A percentile compares a stretch with the other conserved stretches of the same genome.
These are phyloP conservation scores for Xenus cinereus DNA, from an alignment of 2,113 vertebrate genomes.

Conservation along the genomic window DNA sequence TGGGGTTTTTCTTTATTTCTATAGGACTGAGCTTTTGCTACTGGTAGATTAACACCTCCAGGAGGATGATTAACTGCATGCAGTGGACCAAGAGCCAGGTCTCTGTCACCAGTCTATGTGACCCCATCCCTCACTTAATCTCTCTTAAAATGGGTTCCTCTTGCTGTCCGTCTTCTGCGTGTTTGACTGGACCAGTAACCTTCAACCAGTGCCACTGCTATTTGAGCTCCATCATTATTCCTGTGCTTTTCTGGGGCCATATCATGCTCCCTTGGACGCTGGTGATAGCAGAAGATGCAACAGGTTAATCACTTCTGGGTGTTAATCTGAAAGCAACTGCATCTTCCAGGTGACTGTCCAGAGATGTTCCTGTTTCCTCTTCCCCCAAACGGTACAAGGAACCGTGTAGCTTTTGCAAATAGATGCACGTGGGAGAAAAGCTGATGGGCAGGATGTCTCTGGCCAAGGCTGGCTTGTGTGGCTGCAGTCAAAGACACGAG, in stretches of 20 bases:
- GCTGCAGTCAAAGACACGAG: accelerated
- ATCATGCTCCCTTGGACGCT: neutral
- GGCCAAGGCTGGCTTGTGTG: neutral
- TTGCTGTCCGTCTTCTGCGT: neutral
- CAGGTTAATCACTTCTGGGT: neutral
- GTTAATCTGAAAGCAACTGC: neutral
- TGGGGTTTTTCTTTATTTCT: neutral
- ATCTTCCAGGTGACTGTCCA: neutral
- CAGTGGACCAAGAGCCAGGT: neutral
- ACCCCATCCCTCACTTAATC: neutral
- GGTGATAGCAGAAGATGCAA: neutral
- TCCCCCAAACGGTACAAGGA: neutral
- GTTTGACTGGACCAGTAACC: neutral
- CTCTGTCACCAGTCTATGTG: neutral
- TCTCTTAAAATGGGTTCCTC: neutral
- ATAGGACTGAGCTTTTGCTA: neutral
- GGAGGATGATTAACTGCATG: accelerated
- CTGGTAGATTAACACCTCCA: neutral
- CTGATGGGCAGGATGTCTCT: neutral
- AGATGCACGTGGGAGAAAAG: accelerated
- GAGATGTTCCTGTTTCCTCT: neutral
- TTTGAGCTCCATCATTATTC: accelerated
- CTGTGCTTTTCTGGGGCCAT: neutral
- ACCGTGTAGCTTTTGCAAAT: neutral
- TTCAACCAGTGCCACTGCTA: accelerated